These are phyloP conservation scores for Drosophila melanogaster DNA, from an alignment of 1,140 invertebrate species.

Conservation along the genomic window DNA sequence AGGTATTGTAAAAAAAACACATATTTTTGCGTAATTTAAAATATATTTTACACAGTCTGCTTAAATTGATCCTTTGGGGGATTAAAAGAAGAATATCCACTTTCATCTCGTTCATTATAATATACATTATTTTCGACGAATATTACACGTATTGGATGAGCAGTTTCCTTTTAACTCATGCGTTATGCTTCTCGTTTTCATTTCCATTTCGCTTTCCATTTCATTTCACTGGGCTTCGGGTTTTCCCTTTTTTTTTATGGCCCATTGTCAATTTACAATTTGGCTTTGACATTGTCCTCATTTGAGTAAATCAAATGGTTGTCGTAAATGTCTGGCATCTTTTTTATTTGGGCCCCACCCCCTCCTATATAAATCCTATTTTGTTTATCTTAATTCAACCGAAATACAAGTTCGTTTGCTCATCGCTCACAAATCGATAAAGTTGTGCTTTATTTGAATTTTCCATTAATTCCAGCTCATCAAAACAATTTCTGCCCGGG, in stretches of 20 bases:
- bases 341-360: conserved; percentile 22
- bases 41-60: no score
- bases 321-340: conserved; percentile 59
- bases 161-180: conserved; percentile 1
- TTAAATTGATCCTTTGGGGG: no score
- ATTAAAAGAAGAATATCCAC: background rate
- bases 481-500: conserved; percentile 15
- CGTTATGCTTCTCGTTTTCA: background rate
- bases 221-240: conserved; percentile 25
- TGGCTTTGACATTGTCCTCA: conserved; percentile 48
- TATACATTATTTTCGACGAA: conserved; percentile 53
- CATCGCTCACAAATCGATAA: conserved; percentile 37
- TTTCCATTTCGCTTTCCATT: conserved; percentile 44
- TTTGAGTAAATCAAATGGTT: conserved; percentile 78
- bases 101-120: conserved; percentile 7
- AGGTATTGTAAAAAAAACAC: no score
- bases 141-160: conserved; percentile 42
- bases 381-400: conserved; percentile 76
- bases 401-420: conserved; percentile 38
- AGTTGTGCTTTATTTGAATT: conserved; percentile 36
- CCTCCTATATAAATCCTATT: conserved; percentile 78
- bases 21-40: no score
- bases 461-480: conserved; percentile 40
- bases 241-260: conserved; percentile 45
- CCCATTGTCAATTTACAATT: conserved; percentile 70